Evolutionary conservation across 2,797 vertebrate species (phyloP).

Genomic region (Thunnus albacares): DNA sequence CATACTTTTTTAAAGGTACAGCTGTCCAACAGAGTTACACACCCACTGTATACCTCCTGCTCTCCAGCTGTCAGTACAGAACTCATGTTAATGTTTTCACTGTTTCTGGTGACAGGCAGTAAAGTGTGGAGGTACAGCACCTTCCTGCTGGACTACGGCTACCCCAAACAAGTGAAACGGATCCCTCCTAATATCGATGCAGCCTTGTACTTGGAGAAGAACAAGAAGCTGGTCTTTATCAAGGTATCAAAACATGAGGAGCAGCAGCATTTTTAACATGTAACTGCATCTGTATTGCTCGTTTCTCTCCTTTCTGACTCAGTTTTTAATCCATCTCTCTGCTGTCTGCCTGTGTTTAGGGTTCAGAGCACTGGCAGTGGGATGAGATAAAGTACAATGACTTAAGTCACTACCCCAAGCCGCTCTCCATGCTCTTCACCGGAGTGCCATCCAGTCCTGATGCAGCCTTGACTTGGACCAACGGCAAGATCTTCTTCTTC

Average conservation of each 20-base stretch:
- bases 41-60: neutral
- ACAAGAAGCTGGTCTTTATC: slow-evolving; percentile 91
- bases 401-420: slow-evolving; percentile 86
- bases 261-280: neutral
- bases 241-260: slow-evolving; percentile 83
- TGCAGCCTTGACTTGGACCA: slow-evolving; percentile 90
- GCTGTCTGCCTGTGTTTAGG: slow-evolving; percentile 75
- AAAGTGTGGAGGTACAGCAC: slow-evolving; percentile 89
- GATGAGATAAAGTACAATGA: slow-evolving; percentile 87
- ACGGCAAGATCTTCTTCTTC: slow-evolving; percentile 90
- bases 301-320: neutral
- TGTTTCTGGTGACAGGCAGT: slow-evolving; percentile 78
- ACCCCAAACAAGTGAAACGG: slow-evolving; percentile 87
- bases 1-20: slow-evolving; percentile 93
- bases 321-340: neutral
- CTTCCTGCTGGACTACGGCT: slow-evolving; percentile 87
- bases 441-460: slow-evolving; percentile 85
- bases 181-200: slow-evolving; percentile 88
- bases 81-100: slow-evolving; percentile 3
- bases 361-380: slow-evolving; percentile 91
- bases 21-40: neutral
- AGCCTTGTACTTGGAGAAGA: slow-evolving; percentile 89
- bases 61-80: slow-evolving; percentile 15
- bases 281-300: neutral
- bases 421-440: slow-evolving; percentile 86